Evolutionary conservation across 1,140 invertebrate species (phyloP).

Genomic region (Proales similis): DNA sequence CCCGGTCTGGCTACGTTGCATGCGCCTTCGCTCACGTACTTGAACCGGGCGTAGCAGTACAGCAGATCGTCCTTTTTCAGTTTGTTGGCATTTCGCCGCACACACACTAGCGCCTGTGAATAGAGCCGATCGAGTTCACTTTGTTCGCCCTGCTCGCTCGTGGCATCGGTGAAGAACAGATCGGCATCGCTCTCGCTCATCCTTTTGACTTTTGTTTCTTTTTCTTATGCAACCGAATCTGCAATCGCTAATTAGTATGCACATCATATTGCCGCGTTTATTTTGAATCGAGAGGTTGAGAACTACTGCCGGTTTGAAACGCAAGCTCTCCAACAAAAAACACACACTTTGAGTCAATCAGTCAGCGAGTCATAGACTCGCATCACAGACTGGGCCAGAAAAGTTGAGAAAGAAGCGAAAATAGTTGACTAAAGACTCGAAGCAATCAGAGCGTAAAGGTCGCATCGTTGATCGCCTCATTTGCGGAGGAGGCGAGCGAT

Average conservation of each 20-base stretch:
- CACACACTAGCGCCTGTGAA: slow-evolving; percentile 17
- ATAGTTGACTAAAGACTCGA: neutral
- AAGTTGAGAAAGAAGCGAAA: neutral
- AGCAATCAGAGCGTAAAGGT: no score
- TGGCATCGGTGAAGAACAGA: slow-evolving; percentile 9
- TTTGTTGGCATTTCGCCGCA: slow-evolving; percentile 2
- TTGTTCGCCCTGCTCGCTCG: neutral
- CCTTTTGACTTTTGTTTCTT: slow-evolving; percentile 21
- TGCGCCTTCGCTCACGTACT: slow-evolving; percentile 10
- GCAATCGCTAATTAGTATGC: no score
- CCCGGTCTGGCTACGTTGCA: slow-evolving; percentile 12
- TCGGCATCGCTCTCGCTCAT: slow-evolving; percentile 24
- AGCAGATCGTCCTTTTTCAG: slow-evolving; percentile 22
- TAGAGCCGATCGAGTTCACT: slow-evolving; percentile 3
- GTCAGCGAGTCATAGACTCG: no score
- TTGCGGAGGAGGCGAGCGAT: slow-evolving; percentile 33
- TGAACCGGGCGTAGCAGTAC: slow-evolving; percentile 25
- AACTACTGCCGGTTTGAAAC: no score
- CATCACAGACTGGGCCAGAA: neutral
- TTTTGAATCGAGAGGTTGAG: no score
- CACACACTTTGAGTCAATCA: neutral
- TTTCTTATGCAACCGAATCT: neutral
- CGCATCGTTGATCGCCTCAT: no score
- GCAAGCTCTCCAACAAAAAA: no score
- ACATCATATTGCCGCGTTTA: no score